These are phyloP conservation scores for Agrypnia vestita DNA, from an alignment of 1,140 invertebrate genomes.

Conservation along the genomic window DNA sequence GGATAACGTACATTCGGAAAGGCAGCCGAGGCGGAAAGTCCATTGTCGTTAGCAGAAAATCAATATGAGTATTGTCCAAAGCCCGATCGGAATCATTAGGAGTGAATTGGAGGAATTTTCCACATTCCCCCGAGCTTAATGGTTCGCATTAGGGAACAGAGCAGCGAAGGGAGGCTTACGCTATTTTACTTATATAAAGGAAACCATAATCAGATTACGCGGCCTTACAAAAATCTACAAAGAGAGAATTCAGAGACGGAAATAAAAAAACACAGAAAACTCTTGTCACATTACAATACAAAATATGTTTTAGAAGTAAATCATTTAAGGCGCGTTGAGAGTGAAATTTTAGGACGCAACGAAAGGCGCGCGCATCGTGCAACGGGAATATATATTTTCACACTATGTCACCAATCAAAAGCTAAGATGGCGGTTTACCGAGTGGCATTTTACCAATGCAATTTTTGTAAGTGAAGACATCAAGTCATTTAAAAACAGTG, in stretches of 20 bases:
- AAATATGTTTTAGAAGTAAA: no score
- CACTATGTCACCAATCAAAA: no score
- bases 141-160: slow-evolving; percentile 7
- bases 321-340: no score
- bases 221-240: slow-evolving; percentile 13
- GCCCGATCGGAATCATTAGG: slow-evolving; percentile 1
- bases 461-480: no score
- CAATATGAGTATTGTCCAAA: slow-evolving; percentile 8
- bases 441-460: no score
- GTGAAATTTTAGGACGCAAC: no score
- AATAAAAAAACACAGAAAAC: neutral
- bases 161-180: neutral
- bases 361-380: no score
- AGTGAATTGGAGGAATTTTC: slow-evolving; percentile 17
- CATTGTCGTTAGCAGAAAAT: neutral
- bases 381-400: no score
- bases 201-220: slow-evolving; percentile 9
- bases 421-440: no score
- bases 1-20: neutral
- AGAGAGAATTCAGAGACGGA: neutral
- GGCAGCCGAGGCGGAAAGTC: neutral
- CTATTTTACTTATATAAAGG: slow-evolving; percentile 13
- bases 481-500: no score
- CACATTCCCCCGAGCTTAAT: neutral
- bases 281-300: neutral